Conservation (phyloP, 2,888 invertebrate genomes). For the Philereme vetulata region DNA sequence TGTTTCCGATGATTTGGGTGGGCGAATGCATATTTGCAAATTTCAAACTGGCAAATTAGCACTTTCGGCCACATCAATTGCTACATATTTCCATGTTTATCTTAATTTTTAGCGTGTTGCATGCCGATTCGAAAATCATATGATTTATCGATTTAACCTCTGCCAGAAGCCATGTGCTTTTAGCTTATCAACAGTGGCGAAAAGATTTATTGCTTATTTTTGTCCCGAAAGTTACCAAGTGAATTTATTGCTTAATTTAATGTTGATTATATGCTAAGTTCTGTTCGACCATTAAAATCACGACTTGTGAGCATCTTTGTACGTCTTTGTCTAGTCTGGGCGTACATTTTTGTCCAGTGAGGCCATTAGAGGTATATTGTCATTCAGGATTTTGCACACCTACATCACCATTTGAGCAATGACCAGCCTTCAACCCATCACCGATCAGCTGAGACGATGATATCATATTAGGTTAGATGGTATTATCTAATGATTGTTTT, state of each 20-base stretch:
- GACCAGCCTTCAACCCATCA: slow-evolving; percentile 75
- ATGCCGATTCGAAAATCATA: slow-evolving; percentile 37
- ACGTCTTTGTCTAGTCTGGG: slow-evolving; percentile 30
- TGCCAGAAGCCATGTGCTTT: slow-evolving; percentile 48
- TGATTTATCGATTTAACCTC: slow-evolving; percentile 47
- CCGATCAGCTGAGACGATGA: slow-evolving; percentile 74
- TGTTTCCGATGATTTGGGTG: slow-evolving; percentile 55
- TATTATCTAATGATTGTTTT: slow-evolving; percentile 63
- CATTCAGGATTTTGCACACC: slow-evolving; percentile 49
- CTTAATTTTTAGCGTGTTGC: slow-evolving; percentile 46
- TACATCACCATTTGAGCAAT: slow-evolving; percentile 53
- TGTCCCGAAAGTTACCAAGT: slow-evolving; percentile 33
- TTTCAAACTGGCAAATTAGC: slow-evolving; percentile 69
- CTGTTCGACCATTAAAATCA: slow-evolving; percentile 34
- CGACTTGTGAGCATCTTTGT: slow-evolving; percentile 19
- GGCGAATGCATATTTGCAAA: slow-evolving; percentile 74
- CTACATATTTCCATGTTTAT: slow-evolving; percentile 57
- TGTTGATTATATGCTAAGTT: slow-evolving; percentile 25
- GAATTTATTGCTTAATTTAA: slow-evolving; percentile 53
- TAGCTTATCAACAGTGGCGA: slow-evolving; percentile 48
- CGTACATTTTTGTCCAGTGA: slow-evolving; percentile 41
- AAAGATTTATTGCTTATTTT: slow-evolving; percentile 50
- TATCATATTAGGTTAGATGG: slow-evolving; percentile 55
- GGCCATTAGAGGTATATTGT: slow-evolving; percentile 52
- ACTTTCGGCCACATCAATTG: slow-evolving; percentile 63